Conservation (phyloP, 2,113 vertebrate species). For the Paedocypris sp. region DNA sequence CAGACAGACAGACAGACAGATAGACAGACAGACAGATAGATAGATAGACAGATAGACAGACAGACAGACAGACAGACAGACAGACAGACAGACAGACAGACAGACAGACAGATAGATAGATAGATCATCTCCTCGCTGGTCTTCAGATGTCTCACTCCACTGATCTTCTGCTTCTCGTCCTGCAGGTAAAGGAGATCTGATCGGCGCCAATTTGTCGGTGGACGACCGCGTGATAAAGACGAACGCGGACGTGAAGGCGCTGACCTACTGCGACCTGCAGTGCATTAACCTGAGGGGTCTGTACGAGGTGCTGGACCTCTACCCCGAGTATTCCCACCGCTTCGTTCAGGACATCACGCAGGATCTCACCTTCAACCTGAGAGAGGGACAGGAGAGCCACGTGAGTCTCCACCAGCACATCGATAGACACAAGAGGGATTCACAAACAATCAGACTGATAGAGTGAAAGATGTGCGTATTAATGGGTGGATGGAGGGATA, state of each 20-base stretch:
- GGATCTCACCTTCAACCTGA: conserved; percentile 36
- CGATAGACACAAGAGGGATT: no score
- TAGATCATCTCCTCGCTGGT: no score
- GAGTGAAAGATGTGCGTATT: no score
- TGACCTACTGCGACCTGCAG: conserved; percentile 36
- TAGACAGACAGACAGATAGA: no score
- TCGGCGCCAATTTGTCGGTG: conserved; percentile 33
- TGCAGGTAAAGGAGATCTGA: conserved; percentile 38
- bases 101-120: no score
- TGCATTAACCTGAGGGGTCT: conserved; percentile 37
- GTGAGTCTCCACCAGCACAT: neutral
- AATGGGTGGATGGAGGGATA: no score
- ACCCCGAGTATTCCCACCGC: conserved; percentile 36
- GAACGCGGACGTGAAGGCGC: conserved; percentile 33
- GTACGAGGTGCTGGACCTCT: conserved; percentile 35
- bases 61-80: no score
- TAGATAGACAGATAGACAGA: no score
- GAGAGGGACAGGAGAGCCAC: conserved; percentile 2
- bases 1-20: no score
- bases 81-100: no score
- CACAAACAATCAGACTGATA: no score
- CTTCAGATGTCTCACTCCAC: neutral
- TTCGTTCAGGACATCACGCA: conserved; percentile 35
- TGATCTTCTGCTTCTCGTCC: neutral
- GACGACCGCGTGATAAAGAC: conserved; percentile 33